phyloP scores from a whole-genome alignment of 2,888 invertebrate genomes.

The Limnephilus rhombicus region DNA sequence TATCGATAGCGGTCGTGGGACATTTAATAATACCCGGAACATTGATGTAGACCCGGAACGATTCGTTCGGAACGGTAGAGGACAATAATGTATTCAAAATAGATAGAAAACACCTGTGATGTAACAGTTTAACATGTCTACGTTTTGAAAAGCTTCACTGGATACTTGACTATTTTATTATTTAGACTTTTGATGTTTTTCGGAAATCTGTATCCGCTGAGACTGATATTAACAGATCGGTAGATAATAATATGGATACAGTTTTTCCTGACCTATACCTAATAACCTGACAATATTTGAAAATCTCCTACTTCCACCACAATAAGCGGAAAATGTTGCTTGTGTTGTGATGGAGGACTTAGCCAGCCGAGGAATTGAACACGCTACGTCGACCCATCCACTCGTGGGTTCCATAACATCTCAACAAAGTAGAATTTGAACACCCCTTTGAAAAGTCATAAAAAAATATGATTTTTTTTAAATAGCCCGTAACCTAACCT shows the following conservation, averaged over 20 bases:
- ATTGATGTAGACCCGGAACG: neutral
- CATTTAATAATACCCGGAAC: conserved; percentile 40
- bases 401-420: too few species aligned
- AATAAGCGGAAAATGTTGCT: too few species aligned
- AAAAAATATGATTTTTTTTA: too few species aligned
- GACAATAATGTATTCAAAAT: neutral
- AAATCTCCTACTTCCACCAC: too few species aligned
- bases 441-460: too few species aligned
- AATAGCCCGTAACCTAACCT: too few species aligned
- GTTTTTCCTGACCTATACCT: neutral
- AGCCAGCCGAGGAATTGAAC: neutral
- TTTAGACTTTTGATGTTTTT: neutral
- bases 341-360: too few species aligned
- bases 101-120: neutral
- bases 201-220: neutral
- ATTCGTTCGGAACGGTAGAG: conserved; percentile 9
- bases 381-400: neutral
- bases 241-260: neutral
- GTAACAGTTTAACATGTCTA: neutral
- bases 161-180: neutral
- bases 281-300: too few species aligned
- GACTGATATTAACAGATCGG: neutral
- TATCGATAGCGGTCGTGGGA: conserved; percentile 28
- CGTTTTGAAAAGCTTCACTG: neutral
- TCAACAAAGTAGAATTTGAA: too few species aligned